Conservation (phyloP, 2,113 vertebrate species). For the Megaceryle maxima region DNA sequence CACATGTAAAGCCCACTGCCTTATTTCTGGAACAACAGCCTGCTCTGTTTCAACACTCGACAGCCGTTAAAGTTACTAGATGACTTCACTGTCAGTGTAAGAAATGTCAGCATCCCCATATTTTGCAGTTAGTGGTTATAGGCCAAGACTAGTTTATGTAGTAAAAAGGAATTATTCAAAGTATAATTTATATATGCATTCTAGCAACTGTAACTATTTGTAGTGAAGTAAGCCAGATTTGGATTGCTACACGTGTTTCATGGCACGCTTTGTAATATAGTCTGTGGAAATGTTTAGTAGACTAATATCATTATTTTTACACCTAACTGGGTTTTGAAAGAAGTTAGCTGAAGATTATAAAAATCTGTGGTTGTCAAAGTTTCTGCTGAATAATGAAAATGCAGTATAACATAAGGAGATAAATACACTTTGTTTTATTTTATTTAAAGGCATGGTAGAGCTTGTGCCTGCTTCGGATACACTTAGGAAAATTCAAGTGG, state of each 20-base stretch:
- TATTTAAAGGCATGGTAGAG: conserved; percentile 91
- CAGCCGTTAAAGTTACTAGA: background rate
- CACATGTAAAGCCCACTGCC: background rate
- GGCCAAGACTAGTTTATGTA: background rate
- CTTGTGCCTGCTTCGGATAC: conserved; percentile 97
- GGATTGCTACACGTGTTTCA: background rate
- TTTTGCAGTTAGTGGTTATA: background rate
- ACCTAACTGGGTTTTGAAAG: background rate
- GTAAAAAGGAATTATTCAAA: background rate
- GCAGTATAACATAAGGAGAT: background rate
- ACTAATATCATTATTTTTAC: background rate
- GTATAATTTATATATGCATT: background rate
- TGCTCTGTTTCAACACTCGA: background rate
- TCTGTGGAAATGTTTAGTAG: background rate
- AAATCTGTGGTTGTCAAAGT: background rate
- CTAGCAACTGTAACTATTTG: background rate
- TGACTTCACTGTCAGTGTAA: background rate
- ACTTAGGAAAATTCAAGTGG: conserved; percentile 97
- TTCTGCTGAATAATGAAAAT: background rate
- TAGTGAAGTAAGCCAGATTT: background rate
- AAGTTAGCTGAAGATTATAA: background rate
- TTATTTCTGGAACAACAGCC: background rate
- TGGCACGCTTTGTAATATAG: background rate
- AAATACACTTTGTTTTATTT: background rate
- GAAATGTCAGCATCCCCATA: background rate